Percentiles rank a stretch among this genome's conserved stretches.
phyloP scores from a whole-genome alignment of 2,113 vertebrate genomes.

The Microtus oregoni region DNA sequence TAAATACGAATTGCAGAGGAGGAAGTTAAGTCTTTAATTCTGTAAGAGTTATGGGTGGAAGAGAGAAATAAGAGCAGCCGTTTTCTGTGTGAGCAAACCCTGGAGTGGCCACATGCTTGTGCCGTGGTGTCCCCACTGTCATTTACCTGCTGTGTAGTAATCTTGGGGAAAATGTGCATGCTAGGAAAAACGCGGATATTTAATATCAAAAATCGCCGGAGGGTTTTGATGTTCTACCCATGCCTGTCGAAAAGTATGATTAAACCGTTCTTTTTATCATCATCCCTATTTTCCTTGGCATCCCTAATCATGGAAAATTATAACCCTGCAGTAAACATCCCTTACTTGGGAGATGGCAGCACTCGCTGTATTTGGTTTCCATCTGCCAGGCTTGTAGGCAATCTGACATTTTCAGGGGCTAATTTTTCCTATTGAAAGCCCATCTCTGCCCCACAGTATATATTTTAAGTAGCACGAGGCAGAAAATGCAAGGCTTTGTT shows the following conservation, averaged over 20 bases:
- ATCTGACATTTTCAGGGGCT: constrained; percentile 75
- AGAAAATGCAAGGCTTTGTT: constrained; percentile 77
- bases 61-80: constrained; percentile 8
- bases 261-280: constrained; percentile 89
- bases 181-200: constrained; percentile 72
- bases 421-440: constrained; percentile 85
- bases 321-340: constrained; percentile 86
- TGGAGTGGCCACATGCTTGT: constrained; percentile 4
- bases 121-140: constrained; percentile 19
- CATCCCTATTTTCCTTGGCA: constrained; percentile 87
- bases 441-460: constrained; percentile 82
- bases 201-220: constrained; percentile 62
- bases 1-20: constrained; percentile 45
- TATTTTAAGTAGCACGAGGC: constrained; percentile 85
- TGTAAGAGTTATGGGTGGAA: constrained; percentile 55
- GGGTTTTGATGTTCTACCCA: constrained; percentile 83
- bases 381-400: constrained; percentile 83
- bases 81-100: constrained; percentile 22
- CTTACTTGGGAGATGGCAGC: constrained; percentile 84
- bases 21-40: constrained; percentile 61
- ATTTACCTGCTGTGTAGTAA: constrained; percentile 69
- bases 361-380: constrained; percentile 88
- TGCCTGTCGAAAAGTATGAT: constrained; percentile 85
- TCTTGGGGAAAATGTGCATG: constrained; percentile 76
- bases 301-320: constrained; percentile 88